Conservation (phyloP, 2,113 vertebrate species). For the Zosterops japonicus region DNA sequence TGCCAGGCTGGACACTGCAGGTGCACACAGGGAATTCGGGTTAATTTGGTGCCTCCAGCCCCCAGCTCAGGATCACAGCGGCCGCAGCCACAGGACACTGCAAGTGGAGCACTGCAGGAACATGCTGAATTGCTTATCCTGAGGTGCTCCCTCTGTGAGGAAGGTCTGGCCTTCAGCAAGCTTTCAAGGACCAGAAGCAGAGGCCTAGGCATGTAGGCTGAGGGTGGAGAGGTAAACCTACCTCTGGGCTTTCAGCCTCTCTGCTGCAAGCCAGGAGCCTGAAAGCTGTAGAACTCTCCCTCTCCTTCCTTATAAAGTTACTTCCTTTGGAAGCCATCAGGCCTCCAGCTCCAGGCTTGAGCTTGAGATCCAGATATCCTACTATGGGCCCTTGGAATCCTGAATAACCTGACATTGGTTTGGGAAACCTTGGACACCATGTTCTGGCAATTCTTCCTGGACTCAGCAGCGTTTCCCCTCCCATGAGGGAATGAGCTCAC, state of each 20-base stretch:
- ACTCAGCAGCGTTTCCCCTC: background rate
- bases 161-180: background rate
- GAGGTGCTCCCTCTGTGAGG: background rate
- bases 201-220: background rate
- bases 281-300: background rate
- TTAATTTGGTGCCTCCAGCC: background rate
- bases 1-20: background rate
- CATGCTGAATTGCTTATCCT: background rate
- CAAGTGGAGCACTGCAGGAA: background rate
- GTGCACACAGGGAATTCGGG: background rate
- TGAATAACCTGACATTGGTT: rapidly evolving
- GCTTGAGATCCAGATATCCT: background rate
- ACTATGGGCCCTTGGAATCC: background rate
- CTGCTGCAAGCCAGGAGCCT: background rate
- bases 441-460: background rate
- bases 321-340: background rate
- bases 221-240: background rate
- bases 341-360: background rate
- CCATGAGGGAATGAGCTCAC: background rate
- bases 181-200: background rate
- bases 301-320: background rate
- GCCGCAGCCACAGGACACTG: background rate
- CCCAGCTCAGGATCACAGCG: background rate
- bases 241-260: background rate
- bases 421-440: background rate